Evolutionary conservation across 2,888 invertebrate species (phyloP), one percentile per base, ranked within the genome.

Genomic region (Callinectes sapidus): DNA sequence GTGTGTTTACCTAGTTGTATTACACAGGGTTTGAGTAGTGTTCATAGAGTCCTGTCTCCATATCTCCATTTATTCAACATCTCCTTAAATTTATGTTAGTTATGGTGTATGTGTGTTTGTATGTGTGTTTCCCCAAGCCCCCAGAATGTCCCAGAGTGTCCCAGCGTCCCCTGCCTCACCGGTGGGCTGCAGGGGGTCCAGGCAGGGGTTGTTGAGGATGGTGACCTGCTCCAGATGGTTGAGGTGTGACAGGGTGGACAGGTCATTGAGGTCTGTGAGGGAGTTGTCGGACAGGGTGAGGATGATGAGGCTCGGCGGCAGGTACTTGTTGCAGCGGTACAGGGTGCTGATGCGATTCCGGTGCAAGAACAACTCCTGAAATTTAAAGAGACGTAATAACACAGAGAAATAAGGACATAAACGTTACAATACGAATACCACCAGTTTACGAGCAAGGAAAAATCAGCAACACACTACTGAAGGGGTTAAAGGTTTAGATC

Each of bases 131-230:
- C 8, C 48, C 48, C 3, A 48, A 48, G 0, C 48, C 8, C 48
- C 48, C 48, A 48, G 48, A 39, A 5, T 48, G 48, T 48, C 48
- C 48, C 48, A 5, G 8, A 5, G 48, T 48, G 48, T 39, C 39
- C 39, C 39, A 39, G 39, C 39, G 5, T 39, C 61, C 61, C 61
- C 61, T 61, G 23, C 23, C 61, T 91, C 95, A 96, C 98, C 97
- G 39, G 92, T 93, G 10, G 90, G 93, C 28, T 97, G 97, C 93
- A 97, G 97, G 97, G 97, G 97, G 94, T 97, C 97, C 87, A 98
- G 97, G 95, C 98, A 98, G 0, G 98, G 98, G 96, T 99, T 99
- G 94, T 98, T 98, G 95, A 97, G 97, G 94, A 99, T 97, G 28
- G 98, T 98, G 95, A 99, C 97, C 96, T 97, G 98, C 94, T 97